Evolutionary conservation across 2,888 invertebrate species (phyloP).

Genomic region (Eristalis tenax): DNA sequence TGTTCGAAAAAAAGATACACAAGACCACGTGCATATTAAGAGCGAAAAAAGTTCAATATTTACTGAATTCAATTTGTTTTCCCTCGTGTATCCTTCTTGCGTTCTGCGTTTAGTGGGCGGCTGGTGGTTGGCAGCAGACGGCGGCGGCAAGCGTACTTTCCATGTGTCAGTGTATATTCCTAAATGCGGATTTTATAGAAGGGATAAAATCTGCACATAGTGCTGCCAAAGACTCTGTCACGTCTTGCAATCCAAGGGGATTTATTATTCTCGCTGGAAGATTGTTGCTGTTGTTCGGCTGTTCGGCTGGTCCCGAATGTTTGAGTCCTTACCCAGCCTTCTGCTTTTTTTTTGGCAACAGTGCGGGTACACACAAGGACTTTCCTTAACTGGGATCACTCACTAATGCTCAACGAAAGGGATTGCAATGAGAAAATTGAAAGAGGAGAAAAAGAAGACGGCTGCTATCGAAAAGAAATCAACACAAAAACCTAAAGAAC

Average conservation of each 20-base stretch:
- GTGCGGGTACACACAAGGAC: conserved; percentile 42
- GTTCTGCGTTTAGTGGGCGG: not conserved
- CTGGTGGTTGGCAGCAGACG: no score
- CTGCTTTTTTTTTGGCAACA: not conserved
- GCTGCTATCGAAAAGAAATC: conserved; percentile 8
- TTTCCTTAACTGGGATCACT: conserved; percentile 59
- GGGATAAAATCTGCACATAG: conserved; percentile 53
- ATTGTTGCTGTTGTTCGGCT: conserved; percentile 20
- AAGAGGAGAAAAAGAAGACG: conserved; percentile 11
- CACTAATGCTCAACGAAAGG: conserved; percentile 55
- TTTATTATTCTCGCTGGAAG: conserved; percentile 62
- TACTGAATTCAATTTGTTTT: conserved; percentile 71
- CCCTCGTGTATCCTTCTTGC: conserved; percentile 13
- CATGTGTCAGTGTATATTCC: conserved; percentile 39
- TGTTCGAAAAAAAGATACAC: not conserved
- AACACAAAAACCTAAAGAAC: not conserved
- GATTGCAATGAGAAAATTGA: conserved; percentile 59
- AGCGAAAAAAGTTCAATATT: conserved; percentile 60
- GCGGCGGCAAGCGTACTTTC: not conserved
- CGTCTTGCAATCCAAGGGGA: conserved; percentile 67
- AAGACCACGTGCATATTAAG: not conserved
- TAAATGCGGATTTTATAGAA: conserved; percentile 54
- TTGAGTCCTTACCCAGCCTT: not conserved
- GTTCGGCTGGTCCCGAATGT: not conserved
- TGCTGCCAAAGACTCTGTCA: conserved; percentile 56